Base-by-base conservation (phyloP, 2,113 vertebrate genomes). In the Alaudala cheleensis region DNA sequence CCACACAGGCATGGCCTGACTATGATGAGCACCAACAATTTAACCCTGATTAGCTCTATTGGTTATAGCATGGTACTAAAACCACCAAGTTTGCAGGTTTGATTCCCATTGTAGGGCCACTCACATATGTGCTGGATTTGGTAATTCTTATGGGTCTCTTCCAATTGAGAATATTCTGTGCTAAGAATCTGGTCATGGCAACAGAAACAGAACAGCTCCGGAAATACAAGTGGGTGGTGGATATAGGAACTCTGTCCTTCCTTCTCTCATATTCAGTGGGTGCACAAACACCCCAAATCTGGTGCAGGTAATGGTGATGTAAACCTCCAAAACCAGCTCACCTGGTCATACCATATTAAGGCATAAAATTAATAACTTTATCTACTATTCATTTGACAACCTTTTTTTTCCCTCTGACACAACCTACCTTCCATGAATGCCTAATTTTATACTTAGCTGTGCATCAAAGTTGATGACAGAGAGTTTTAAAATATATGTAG, bases 221-320 rank as follows among this genome's bases (percentile, higher is more conserved):
- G 1, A 82, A 66, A 57, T 42, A 37, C 12, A 57, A 67, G 49
- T 1, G 6, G 13, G 2, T 33, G 8, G 4, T 64, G 13, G 4
- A 26, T 62, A 10, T 4, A 8, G 23, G 64, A 88, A 42, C 2
- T 24, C 24, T 13, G 7, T n/a, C 18, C 21, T 81, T 70, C 20
- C 21, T 40, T 54, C 9, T 49, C 24, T 39, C 2, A 1, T 31
- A 39, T 31, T 49, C 0, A 1, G 11, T 2, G 2, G 7, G 3
- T 23, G 3, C 31, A n/a, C 7, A 25, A 47, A 39, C 16, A 28
- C 1, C 8, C 9, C 1, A 0, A 12, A 0, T 1, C 11, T 80
- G 19, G 7, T 0, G 0, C 16, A 11, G 2, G 1, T 21, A 76
- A n/a, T 2, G 1, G 25, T 74, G 47, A 74, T n/a, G 40, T 25